Evolutionary conservation across 2,888 invertebrate species (phyloP).

Genomic region (Blastobasis adustella): DNA sequence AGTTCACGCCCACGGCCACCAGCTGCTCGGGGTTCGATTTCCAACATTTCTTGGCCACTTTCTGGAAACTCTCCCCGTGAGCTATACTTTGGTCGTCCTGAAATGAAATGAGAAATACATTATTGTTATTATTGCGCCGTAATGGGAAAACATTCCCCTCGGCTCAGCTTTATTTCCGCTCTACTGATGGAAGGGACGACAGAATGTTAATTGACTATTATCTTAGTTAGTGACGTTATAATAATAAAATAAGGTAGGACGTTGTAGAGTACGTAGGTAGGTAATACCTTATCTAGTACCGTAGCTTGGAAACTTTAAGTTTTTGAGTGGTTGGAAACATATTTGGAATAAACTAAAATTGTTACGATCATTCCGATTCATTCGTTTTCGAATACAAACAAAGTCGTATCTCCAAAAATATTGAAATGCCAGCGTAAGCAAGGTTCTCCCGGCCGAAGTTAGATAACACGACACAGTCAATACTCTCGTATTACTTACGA

Average conservation of each 20-base stretch:
- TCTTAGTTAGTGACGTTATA: too few species aligned
- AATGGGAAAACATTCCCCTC: neutral
- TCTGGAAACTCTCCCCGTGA: constrained; percentile 87
- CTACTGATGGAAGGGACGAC: too few species aligned
- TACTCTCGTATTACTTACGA: constrained; percentile 9
- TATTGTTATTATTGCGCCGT: neutral
- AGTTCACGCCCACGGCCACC: constrained; percentile 93
- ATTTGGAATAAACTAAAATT: too few species aligned
- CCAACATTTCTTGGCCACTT: constrained; percentile 82
- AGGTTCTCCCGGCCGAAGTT: constrained; percentile 5
- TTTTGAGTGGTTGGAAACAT: too few species aligned
- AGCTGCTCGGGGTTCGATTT: constrained; percentile 80
- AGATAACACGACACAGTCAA: constrained; percentile 9
- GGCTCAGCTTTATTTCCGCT: too few species aligned
- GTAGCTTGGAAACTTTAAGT: too few species aligned
- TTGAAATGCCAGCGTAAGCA: constrained; percentile 8
- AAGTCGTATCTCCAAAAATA: constrained; percentile 4
- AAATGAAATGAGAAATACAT: constrained; percentile 8
- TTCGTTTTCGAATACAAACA: too few species aligned
- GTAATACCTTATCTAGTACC: too few species aligned
- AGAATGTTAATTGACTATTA: too few species aligned
- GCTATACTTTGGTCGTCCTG: constrained; percentile 77
- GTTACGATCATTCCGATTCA: too few species aligned
- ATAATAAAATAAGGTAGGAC: too few species aligned
- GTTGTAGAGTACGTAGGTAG: too few species aligned